phyloP scores from a whole-genome alignment of 2,113 vertebrate genomes.

The Sakesphorus luctuosus region DNA sequence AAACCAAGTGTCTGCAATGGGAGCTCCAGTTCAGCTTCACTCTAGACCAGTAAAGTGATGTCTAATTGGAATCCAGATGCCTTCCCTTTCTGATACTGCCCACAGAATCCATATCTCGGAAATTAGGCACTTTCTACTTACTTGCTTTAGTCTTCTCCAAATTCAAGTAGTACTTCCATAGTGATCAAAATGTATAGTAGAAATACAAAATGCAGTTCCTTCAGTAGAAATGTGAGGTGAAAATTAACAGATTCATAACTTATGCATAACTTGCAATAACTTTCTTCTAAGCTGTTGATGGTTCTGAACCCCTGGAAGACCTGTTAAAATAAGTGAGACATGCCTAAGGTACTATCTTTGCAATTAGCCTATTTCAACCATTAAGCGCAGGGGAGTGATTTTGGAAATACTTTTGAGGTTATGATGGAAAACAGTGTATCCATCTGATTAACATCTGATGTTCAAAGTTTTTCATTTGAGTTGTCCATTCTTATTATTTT shows the following conservation, averaged over 20 bases:
- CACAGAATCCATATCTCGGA: not conserved
- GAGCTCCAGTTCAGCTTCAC: not conserved
- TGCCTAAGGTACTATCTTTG: not conserved
- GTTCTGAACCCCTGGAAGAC: not conserved
- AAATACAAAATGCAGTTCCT: not conserved
- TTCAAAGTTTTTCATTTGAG: constrained; percentile 33
- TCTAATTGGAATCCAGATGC: not conserved
- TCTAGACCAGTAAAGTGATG: not conserved
- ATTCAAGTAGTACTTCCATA: not conserved
- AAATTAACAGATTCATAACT: not conserved
- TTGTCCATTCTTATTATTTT: not conserved
- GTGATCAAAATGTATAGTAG: not conserved
- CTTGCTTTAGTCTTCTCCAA: not conserved
- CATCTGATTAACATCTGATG: not conserved
- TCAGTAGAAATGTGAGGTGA: not conserved
- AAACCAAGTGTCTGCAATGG: not conserved
- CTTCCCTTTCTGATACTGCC: not conserved
- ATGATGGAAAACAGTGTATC: not conserved
- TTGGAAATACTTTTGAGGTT: not conserved
- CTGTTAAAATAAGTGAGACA: not conserved
- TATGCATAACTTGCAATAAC: not conserved
- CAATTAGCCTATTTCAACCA: not conserved
- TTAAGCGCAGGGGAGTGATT: not conserved
- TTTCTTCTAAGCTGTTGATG: not conserved
- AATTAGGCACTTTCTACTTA: not conserved